phyloP scores from a whole-genome alignment of 2,888 invertebrate genomes.

The Achlya flavicornis region DNA sequence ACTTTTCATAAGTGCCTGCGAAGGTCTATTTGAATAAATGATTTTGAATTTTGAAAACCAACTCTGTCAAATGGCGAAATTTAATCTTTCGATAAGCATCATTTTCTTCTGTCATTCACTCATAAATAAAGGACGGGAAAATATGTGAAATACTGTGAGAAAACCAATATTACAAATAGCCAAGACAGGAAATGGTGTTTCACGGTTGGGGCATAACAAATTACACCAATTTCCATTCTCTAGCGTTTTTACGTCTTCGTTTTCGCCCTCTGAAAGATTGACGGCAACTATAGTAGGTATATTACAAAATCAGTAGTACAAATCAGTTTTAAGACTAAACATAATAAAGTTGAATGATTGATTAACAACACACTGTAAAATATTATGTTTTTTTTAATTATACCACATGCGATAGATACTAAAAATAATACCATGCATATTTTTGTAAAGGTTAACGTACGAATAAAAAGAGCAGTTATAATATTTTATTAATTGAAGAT shows the following conservation, averaged over 20 bases:
- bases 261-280: constrained; percentile 43
- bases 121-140: constrained; percentile 16
- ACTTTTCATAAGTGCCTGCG: no score
- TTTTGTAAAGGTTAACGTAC: no score
- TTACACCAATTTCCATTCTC: constrained; percentile 58
- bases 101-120: neutral
- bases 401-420: no score
- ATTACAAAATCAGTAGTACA: neutral
- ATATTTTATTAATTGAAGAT: no score
- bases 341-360: neutral
- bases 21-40: no score
- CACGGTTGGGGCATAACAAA: constrained; percentile 58
- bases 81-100: neutral
- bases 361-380: neutral
- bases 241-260: constrained; percentile 38
- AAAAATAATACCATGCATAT: no score
- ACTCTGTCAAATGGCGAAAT: no score
- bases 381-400: no score
- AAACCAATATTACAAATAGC: constrained; percentile 48
- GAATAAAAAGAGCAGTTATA: no score
- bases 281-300: constrained; percentile 20
- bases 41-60: no score
- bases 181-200: constrained; percentile 58
- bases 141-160: constrained; percentile 32
- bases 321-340: neutral